These are phyloP conservation scores for Galeopsomyia nigrocyanea DNA, from an alignment of 2,888 invertebrate genomes.

Conservation along the genomic window DNA sequence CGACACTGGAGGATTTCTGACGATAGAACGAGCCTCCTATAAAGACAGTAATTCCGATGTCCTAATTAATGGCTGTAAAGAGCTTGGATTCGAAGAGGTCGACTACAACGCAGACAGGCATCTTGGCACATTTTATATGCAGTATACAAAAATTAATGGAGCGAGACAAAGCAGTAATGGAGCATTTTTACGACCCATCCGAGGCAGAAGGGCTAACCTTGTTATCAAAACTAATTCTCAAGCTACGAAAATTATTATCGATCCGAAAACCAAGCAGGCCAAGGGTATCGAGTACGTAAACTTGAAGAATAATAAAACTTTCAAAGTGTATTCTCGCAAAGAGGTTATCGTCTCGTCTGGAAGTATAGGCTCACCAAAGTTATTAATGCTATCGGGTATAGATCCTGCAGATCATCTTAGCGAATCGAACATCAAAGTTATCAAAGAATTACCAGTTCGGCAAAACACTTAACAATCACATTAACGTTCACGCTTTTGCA, in stretches of 20 bases:
- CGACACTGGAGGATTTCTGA: constrained; percentile 10
- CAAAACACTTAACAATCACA: constrained; percentile 71
- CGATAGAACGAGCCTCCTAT: constrained; percentile 1
- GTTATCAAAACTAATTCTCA: constrained; percentile 68
- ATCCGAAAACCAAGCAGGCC: constrained; percentile 65
- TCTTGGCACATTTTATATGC: constrained; percentile 74
- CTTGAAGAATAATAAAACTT: constrained; percentile 57
- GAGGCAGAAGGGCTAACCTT: constrained; percentile 68
- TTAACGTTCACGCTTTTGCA: constrained; percentile 64
- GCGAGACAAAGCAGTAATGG: constrained; percentile 74
- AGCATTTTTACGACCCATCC: constrained; percentile 78
- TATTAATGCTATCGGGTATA: constrained; percentile 71
- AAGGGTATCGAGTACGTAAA: constrained; percentile 66
- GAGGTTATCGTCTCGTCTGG: constrained; percentile 71
- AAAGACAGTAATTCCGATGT: constrained; percentile 73
- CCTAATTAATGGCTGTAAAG: constrained; percentile 74
- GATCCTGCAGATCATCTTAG: constrained; percentile 67
- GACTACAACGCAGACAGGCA: constrained; percentile 74
- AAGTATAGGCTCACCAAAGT: constrained; percentile 69
- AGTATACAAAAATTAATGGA: constrained; percentile 75
- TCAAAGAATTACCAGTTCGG: constrained; percentile 68
- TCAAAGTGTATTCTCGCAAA: constrained; percentile 64
- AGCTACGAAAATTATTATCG: constrained; percentile 70
- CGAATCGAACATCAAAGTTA: constrained; percentile 62
- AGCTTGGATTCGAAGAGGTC: constrained; percentile 73